Evolutionary conservation across 2,888 invertebrate genomes (phyloP).

Genomic region (Galeruca laticollis): DNA sequence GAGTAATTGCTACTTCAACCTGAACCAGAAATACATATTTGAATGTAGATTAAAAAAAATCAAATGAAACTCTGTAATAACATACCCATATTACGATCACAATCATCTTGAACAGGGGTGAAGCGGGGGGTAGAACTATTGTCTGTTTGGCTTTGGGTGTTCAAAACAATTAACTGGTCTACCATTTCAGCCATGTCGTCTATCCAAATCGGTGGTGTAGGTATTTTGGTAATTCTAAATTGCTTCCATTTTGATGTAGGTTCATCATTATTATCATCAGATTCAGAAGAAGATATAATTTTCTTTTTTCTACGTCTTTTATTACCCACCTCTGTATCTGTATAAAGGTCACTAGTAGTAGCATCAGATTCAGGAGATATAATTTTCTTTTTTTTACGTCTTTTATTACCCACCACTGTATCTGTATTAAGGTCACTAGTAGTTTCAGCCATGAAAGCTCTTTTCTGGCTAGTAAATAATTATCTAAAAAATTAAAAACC

Average conservation of each 20-base stretch:
- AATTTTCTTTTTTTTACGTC: constrained; percentile 7
- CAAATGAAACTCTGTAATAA: not conserved
- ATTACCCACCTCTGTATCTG: constrained; percentile 18
- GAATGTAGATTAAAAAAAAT: not conserved
- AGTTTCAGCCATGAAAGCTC: constrained; percentile 19
- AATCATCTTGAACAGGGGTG: not conserved
- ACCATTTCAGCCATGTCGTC: constrained; percentile 3
- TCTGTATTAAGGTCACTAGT: constrained; percentile 26
- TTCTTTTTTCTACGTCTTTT: constrained; percentile 9
- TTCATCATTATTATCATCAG: not conserved
- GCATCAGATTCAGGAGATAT: not conserved
- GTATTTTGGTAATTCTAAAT: constrained; percentile 7
- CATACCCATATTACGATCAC: not conserved
- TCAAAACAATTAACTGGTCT: not conserved
- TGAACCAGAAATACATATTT: not conserved
- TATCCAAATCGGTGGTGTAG: constrained; percentile 17
- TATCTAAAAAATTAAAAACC: constrained; percentile 1
- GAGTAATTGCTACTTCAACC: not conserved
- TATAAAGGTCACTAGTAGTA: constrained; percentile 4
- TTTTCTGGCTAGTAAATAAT: constrained; percentile 20
- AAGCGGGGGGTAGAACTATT: not conserved
- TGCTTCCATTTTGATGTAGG: constrained; percentile 4
- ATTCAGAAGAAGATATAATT: not conserved
- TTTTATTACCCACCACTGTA: constrained; percentile 13
- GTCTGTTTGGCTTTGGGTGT: not conserved